Base-by-base conservation (phyloP, 2,797 vertebrate species). In the Semotilus atromaculatus region DNA sequence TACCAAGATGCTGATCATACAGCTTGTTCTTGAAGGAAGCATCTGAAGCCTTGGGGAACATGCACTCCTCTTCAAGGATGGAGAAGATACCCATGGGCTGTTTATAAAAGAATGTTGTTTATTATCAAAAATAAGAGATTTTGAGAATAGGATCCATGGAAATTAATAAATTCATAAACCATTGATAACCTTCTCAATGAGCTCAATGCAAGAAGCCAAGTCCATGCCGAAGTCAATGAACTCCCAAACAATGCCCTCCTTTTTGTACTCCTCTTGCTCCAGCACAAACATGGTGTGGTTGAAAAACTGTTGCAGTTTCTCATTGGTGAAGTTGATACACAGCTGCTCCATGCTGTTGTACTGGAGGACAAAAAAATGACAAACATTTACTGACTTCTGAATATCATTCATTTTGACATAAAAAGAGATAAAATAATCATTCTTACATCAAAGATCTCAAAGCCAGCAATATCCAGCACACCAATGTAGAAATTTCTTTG, bases 11-110 rank as follows among this genome's bases (percentile, higher is more conserved):
- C 88, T 97, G 96, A 85, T 64, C 60, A 64, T 64, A 97, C 62
- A 97, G 91, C 92, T 97, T 97, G 92, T 96, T 96, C 93, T 96
- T 97, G 91, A 97, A 97, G 90, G 96, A 95, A 43, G 90, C 92
- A 87, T 97, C 95, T 81, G 95, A 90, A 10, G 96, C 94, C 92
- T 96, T 96, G 88, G 96, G 55, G 93, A 97, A 97, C 96, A 97
- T 97, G 88, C 96, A 97, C 93, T 97, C 97, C 93, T 98, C 97
- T 92, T 97, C 96, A 86, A 96, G 92, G 88, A 96, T 96, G 90
- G 95, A 96, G 91, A 97, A 96, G 76, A 96, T 96, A 73, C 96
- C 96, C 92, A 97, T 92, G 64, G 96, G 95, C 96, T 96, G 75
- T 51, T 31, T 68, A 48, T 29, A 73, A 53, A 77, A 72, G 34